Conservation (phyloP, 1,140 invertebrate species). For the Oedothorax gibbosus region DNA sequence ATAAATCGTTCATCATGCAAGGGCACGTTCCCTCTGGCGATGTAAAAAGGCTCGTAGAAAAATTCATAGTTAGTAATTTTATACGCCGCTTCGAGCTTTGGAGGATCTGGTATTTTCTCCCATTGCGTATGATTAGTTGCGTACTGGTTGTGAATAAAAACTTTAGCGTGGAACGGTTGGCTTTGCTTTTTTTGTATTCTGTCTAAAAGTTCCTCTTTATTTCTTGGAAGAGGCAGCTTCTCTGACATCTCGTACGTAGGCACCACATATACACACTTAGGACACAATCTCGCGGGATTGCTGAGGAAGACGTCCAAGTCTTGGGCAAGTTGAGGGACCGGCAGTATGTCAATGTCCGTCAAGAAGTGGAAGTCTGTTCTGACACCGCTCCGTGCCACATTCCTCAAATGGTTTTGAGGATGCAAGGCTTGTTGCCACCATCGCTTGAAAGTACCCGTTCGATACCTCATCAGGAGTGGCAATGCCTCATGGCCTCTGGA, state of each 20-base stretch:
- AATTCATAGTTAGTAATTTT: conserved; percentile 86
- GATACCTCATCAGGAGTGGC: conserved; percentile 28
- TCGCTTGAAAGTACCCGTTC: conserved; percentile 41
- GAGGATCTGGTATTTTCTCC: conserved; percentile 67
- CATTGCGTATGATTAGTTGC: conserved; percentile 86
- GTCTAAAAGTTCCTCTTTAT: conserved; percentile 81
- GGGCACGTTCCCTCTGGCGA: conserved; percentile 83
- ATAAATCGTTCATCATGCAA: conserved; percentile 91
- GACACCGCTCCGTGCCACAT: conserved; percentile 66
- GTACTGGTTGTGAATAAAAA: conserved; percentile 92
- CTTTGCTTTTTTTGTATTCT: conserved; percentile 81
- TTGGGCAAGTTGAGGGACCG: conserved; percentile 64
- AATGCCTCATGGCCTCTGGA: conserved; percentile 36
- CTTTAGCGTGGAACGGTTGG: conserved; percentile 90
- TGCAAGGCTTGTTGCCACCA: conserved; percentile 64
- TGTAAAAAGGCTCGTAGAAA: conserved; percentile 94
- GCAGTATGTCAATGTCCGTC: conserved; percentile 69
- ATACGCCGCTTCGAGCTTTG: conserved; percentile 79
- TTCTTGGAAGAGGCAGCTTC: conserved; percentile 79
- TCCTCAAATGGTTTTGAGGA: conserved; percentile 70
- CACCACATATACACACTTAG: conserved; percentile 87
- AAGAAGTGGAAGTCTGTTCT: conserved; percentile 66
- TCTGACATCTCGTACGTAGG: conserved; percentile 91
- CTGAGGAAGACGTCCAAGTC: conserved; percentile 75
- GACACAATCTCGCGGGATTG: conserved; percentile 71